Conservation (phyloP, 2,113 vertebrate species). For the Triplophysa rosa region DNA sequence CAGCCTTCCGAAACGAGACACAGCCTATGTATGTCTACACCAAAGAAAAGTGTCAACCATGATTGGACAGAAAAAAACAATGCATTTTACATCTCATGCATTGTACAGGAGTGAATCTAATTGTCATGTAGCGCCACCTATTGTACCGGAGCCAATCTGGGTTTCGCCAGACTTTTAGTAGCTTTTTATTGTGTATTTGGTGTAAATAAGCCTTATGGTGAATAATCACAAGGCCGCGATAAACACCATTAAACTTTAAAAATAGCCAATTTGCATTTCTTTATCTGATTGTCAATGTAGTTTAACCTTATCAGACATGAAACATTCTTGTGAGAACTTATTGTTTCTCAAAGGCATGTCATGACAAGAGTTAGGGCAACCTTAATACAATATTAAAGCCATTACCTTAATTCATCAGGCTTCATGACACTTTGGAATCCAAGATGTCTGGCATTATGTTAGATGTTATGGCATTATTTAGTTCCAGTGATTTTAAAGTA, state of each 20-base stretch:
- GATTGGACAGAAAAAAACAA: neutral
- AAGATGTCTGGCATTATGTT: conserved; percentile 8
- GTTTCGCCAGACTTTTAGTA: too few relatives aligned
- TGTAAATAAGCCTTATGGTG: too few relatives aligned
- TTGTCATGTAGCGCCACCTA: too few relatives aligned
- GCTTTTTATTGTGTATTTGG: too few relatives aligned
- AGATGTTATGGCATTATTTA: neutral
- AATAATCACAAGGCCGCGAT: neutral
- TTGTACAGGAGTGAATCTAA: too few relatives aligned
- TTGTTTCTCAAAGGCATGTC: neutral
- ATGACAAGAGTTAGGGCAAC: conserved; percentile 2
- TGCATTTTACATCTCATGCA: neutral
- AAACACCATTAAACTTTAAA: neutral
- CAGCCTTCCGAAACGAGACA: too few relatives aligned
- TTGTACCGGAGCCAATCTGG: too few relatives aligned
- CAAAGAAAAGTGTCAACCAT: neutral
- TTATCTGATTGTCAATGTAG: neutral
- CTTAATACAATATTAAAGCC: neutral
- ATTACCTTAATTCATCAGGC: neutral
- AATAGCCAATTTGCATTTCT: neutral
- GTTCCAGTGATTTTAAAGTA: neutral
- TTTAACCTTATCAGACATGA: neutral
- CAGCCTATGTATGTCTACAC: too few relatives aligned
- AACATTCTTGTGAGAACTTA: neutral
- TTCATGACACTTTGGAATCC: neutral